Evolutionary conservation across 2,797 vertebrate genomes (phyloP).

Genomic region (Leptoclinus maculatus): DNA sequence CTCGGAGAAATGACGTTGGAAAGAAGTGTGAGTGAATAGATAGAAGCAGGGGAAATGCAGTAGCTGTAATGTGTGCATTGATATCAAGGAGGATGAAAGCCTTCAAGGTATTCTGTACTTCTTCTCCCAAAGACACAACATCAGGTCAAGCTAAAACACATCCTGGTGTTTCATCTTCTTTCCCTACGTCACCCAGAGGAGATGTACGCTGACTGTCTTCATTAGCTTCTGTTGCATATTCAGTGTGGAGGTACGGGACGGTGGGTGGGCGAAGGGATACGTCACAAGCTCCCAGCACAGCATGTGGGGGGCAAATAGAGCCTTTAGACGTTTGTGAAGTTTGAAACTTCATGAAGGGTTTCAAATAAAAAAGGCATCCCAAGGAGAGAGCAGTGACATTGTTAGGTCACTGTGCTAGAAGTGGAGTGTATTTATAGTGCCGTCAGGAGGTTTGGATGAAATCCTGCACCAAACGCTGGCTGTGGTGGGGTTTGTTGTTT

Average conservation of each 20-base stretch:
- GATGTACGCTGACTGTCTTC: slow-evolving; percentile 9
- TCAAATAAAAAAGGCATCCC: neutral
- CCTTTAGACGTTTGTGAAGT: slow-evolving; percentile 26
- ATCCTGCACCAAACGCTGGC: neutral
- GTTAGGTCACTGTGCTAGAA: neutral
- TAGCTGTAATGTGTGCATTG: neutral
- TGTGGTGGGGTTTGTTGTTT: neutral
- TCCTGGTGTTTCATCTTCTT: neutral
- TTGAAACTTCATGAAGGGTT: slow-evolving; percentile 20
- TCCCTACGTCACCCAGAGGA: slow-evolving; percentile 9
- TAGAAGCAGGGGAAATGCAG: neutral
- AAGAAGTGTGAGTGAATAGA: neutral
- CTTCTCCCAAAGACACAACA: slow-evolving; percentile 17
- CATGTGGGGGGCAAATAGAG: neutral
- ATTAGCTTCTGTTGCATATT: slow-evolving; percentile 12
- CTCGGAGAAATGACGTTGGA: neutral
- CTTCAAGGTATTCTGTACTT: slow-evolving; percentile 1
- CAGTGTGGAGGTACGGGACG: neutral
- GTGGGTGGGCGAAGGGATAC: neutral
- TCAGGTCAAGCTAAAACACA: slow-evolving; percentile 15
- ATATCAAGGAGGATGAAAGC: neutral
- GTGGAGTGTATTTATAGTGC: neutral
- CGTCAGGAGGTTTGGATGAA: neutral
- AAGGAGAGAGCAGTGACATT: neutral
- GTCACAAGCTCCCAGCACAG: slow-evolving; percentile 7